Percentiles rank a stretch among this genome's conserved stretches.
Evolutionary conservation across 2,113 vertebrate genomes (phyloP).

Genomic region (Plecturocebus donacophilus): DNA sequence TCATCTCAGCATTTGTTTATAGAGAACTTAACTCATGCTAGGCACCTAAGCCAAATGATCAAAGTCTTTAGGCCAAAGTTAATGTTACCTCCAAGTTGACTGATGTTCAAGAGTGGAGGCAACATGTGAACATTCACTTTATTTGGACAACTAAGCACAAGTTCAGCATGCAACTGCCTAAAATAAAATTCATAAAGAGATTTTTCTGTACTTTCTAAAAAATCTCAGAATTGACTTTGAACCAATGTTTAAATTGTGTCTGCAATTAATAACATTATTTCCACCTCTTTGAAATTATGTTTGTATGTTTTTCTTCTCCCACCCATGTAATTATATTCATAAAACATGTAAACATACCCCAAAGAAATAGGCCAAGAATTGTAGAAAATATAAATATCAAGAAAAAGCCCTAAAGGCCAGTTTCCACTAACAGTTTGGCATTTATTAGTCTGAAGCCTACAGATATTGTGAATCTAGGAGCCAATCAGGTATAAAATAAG

Average conservation of each 20-base stretch:
- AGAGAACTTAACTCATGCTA: background rate
- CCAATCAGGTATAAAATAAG: background rate
- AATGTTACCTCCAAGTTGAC: background rate
- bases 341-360: background rate
- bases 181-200: background rate
- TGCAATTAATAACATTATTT: constrained; percentile 23
- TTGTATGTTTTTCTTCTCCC: background rate
- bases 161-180: background rate
- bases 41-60: background rate
- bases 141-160: background rate
- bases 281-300: background rate
- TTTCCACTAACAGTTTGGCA: background rate
- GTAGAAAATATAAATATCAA: background rate
- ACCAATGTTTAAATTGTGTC: background rate
- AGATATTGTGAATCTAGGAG: background rate
- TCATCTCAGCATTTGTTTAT: background rate
- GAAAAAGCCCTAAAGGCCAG: background rate
- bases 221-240: background rate
- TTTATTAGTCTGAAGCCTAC: background rate
- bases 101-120: background rate
- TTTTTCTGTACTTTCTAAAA: background rate
- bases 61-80: background rate
- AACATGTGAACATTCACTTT: background rate
- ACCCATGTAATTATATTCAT: background rate
- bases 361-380: background rate